Evolutionary conservation across 2,888 invertebrate species (phyloP), one percentile per base, ranked within the genome.

Genomic region (Steinernema carpocapsae): DNA sequence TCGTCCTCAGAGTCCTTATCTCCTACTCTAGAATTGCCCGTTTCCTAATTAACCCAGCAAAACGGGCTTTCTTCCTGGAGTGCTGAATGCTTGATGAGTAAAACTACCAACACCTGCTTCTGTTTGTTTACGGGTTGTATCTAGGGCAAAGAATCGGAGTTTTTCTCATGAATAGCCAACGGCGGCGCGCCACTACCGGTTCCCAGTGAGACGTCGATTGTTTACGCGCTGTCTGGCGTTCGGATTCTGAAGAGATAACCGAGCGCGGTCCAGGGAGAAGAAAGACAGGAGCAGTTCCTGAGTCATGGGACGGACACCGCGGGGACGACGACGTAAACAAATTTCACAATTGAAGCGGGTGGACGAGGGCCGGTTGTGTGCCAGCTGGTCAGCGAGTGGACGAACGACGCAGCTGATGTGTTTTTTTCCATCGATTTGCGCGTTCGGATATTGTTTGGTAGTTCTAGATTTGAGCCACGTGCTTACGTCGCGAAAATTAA

Each of bases 351-450:
- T 32, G 32, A 2, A 32, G 3, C n/a, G 29, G 64, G 64, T 19
- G 64, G 32, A 32, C 26, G 32, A 64, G 24, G 24, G 52, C 22
- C 48, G 17, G 48, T n/a, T 19, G 19, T 52, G 52, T 52, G 52
- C 64, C 64, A 64, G 64, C 64, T 64, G 64, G 64, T 26, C 64
- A 64, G 64, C 29, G 64, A 26, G 26, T 19, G 48, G 48, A 48
- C 7, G 43, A 43, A 43, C 43, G 43, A 7, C 48, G 48, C 48
- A 17, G 48, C 48, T 19, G 48, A 48, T 19, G 22, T 52, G 19
- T 10, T 52, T 52, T n/a, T 22, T 52, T 19, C 24, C 22, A 52
- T 52, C 22, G 52, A 24, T 52, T 52, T 7, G 52, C 22, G 24
- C 52, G 52, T 22, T 22, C 52, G 52, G 52, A 4, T 24, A 22